phyloP scores from a whole-genome alignment of 2,888 invertebrate species.

The Agrilus biguttatus region DNA sequence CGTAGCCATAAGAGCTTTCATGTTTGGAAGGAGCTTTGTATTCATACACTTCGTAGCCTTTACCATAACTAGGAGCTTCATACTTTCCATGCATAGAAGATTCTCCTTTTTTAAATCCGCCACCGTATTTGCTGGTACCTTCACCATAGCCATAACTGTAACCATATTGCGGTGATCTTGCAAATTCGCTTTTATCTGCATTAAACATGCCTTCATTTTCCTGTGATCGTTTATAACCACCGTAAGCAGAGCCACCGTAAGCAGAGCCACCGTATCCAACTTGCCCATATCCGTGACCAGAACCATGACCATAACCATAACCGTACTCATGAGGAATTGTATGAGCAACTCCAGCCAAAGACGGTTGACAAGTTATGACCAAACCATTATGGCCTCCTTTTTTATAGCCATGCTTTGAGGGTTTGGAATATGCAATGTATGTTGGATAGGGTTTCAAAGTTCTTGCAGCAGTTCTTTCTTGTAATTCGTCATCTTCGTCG shows the following conservation, averaged over 20 bases:
- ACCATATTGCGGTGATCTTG: conserved; percentile 1
- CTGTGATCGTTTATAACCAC: not conserved
- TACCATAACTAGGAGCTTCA: conserved; percentile 2
- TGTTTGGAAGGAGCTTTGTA: conserved; percentile 1
- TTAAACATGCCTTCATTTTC: not conserved
- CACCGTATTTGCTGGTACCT: conserved; percentile 2
- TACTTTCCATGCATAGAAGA: not conserved
- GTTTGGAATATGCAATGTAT: no score
- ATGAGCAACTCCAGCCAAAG: conserved; percentile 27
- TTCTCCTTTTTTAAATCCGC: not conserved
- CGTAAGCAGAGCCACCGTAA: conserved; percentile 1
- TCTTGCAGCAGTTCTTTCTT: no score
- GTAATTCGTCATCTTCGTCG: no score
- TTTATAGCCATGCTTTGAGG: not conserved
- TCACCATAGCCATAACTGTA: conserved; percentile 6
- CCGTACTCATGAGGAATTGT: conserved; percentile 9
- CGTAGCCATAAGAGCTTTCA: no score
- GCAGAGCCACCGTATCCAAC: conserved; percentile 1
- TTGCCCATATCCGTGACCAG: conserved; percentile 3
- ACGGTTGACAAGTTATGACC: conserved; percentile 31
- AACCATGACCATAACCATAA: conserved; percentile 8
- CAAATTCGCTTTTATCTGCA: no score
- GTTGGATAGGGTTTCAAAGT: no score
- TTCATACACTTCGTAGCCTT: not conserved
- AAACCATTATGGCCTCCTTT: conserved; percentile 22